Evolutionary conservation across 2,888 invertebrate genomes (phyloP).

Genomic region (Metellina segmentata): DNA sequence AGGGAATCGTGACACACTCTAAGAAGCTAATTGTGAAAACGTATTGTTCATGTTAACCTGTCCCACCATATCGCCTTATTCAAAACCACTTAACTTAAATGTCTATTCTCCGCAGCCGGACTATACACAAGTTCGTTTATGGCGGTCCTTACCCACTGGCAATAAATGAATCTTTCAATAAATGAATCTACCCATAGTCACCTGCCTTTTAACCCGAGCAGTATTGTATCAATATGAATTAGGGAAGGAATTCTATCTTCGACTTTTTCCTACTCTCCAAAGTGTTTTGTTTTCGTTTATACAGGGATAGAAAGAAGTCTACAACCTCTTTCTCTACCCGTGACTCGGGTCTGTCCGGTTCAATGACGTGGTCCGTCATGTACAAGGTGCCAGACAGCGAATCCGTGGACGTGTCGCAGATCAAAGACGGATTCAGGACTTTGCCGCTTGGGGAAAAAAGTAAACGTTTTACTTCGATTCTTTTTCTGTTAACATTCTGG

Average conservation of each 20-base stretch:
- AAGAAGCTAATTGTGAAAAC: too few relatives aligned
- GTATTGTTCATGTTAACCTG: too few relatives aligned
- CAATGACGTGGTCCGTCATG: conserved; percentile 71
- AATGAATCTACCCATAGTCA: too few relatives aligned
- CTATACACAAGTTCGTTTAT: too few relatives aligned
- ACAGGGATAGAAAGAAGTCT: conserved; percentile 50
- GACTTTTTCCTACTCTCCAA: background rate
- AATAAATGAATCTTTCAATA: too few relatives aligned
- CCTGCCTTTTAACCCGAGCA: too few relatives aligned
- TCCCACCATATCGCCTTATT: too few relatives aligned
- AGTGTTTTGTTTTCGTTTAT: background rate
- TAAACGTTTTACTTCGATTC: background rate
- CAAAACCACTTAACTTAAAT: too few relatives aligned
- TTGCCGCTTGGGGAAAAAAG: conserved; percentile 57
- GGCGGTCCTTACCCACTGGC: too few relatives aligned
- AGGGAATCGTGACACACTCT: too few relatives aligned
- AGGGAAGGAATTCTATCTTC: background rate
- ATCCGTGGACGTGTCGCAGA: conserved; percentile 22
- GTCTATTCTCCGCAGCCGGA: too few relatives aligned
- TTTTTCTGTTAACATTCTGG: too few relatives aligned
- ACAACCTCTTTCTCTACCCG: conserved; percentile 54
- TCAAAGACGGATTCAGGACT: conserved; percentile 49
- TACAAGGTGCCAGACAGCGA: conserved; percentile 52
- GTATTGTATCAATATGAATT: background rate
- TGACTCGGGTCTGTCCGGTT: conserved; percentile 65